A percentile compares a stretch with the other conserved stretches of the same genome.
Evolutionary conservation across 2,113 vertebrate species (phyloP).

Genomic region (Pelvicachromis taeniatus): DNA sequence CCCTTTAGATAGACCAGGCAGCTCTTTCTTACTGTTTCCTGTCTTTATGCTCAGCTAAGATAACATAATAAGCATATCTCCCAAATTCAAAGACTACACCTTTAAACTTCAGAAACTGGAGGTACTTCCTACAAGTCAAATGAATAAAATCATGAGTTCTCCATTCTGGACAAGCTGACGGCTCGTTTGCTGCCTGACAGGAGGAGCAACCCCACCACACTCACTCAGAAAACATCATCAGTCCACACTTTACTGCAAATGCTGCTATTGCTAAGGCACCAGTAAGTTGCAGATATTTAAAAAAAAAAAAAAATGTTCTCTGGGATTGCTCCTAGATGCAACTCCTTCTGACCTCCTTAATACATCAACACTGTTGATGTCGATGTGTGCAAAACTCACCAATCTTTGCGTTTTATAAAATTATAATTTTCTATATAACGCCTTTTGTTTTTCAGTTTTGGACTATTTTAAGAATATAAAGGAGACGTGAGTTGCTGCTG

Average conservation of each 20-base stretch:
- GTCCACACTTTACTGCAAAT: background rate
- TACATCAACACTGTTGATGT: background rate
- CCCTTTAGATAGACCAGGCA: background rate
- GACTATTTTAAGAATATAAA: background rate
- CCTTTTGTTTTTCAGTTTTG: background rate
- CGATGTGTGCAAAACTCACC: background rate
- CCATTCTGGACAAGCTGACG: background rate
- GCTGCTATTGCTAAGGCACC: slow-evolving; percentile 47
- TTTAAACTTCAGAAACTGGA: background rate
- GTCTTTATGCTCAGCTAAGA: background rate
- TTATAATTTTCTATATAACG: background rate
- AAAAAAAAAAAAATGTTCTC: fast-evolving
- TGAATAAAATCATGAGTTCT: background rate
- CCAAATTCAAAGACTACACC: background rate
- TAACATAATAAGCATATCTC: background rate
- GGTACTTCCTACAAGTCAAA: background rate
- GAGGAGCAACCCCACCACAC: background rate
- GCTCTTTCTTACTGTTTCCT: background rate
- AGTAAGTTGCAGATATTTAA: background rate
- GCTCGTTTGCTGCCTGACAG: background rate
- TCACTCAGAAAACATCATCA: background rate
- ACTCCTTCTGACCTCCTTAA: background rate
- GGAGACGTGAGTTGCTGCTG: background rate
- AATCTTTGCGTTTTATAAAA: background rate
- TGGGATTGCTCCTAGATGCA: background rate